A percentile compares a stretch with the other conserved stretches of the same genome.
Conservation (phyloP, 2,113 vertebrate genomes). For the Gymnorhina tibicen region DNA sequence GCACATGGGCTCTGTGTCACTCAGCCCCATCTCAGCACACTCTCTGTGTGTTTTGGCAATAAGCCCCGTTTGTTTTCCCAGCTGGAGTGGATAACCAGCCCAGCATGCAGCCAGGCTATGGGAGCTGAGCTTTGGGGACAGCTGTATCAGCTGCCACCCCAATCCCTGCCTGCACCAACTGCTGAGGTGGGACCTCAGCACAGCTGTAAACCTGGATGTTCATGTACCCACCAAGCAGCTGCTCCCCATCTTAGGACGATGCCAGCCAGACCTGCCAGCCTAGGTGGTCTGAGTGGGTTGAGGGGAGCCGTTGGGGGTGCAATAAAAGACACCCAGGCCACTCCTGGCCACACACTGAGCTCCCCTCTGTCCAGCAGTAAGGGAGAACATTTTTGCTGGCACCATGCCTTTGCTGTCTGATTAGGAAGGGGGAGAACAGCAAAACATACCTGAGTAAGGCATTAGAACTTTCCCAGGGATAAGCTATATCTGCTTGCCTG, state of each 20-base stretch:
- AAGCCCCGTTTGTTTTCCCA: background rate
- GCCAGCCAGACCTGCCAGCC: background rate
- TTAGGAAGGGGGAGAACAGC: background rate
- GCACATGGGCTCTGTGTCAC: background rate
- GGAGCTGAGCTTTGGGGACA: background rate
- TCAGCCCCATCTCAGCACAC: background rate
- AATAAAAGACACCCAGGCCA: background rate
- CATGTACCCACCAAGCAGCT: background rate
- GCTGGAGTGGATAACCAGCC: background rate
- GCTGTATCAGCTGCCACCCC: background rate
- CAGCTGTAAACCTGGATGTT: background rate
- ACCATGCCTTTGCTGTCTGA: background rate
- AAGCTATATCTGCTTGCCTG: background rate
- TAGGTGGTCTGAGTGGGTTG: background rate
- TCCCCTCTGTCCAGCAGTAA: rapidly evolving
- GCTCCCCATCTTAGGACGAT: background rate
- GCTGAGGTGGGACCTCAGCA: background rate
- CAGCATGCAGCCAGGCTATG: background rate
- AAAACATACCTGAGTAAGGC: background rate
- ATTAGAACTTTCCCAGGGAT: background rate
- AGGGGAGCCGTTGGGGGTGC: background rate
- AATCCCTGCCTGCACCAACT: background rate
- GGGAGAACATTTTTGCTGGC: background rate
- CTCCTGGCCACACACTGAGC: background rate
- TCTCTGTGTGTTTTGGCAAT: background rate